Evolutionary conservation across 2,888 invertebrate genomes (phyloP).

Genomic region (Lymantria monacha): DNA sequence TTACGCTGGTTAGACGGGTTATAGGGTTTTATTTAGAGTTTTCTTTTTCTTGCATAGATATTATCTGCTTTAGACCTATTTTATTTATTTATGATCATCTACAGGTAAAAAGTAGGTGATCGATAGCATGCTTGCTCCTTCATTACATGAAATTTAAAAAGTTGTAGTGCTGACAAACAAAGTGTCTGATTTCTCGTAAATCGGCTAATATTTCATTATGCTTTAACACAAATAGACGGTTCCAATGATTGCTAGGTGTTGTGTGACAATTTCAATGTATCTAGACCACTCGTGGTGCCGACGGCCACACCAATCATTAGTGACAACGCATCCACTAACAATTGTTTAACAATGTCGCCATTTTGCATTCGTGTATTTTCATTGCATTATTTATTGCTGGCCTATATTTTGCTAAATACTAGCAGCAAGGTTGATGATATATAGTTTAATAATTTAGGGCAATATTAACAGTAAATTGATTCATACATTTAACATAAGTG

Average conservation of each 20-base stretch:
- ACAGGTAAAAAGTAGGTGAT: no score
- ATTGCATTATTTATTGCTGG: conserved; percentile 28
- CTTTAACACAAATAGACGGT: conserved; percentile 26
- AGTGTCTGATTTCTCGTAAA: background rate
- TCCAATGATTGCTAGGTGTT: conserved; percentile 32
- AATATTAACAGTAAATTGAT: no score
- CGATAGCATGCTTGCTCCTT: no score
- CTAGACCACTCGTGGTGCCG: conserved; percentile 22
- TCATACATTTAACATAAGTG: no score
- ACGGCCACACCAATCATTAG: conserved; percentile 18
- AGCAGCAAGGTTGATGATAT: background rate
- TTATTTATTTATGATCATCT: no score
- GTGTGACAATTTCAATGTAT: conserved; percentile 37
- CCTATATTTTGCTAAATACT: conserved; percentile 24
- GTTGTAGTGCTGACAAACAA: no score
- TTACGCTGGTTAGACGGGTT: no score
- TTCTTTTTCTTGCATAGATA: no score
- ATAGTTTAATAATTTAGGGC: no score
- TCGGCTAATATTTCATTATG: conserved; percentile 23
- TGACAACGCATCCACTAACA: conserved; percentile 17
- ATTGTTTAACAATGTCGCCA: conserved; percentile 25
- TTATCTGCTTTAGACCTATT: no score
- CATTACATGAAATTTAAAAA: no score
- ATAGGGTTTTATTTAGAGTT: no score
- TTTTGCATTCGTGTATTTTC: conserved; percentile 19